Evolutionary conservation across 1,140 invertebrate species (phyloP), one percentile per base, ranked within the genome.

Genomic region (Bombus picipes): DNA sequence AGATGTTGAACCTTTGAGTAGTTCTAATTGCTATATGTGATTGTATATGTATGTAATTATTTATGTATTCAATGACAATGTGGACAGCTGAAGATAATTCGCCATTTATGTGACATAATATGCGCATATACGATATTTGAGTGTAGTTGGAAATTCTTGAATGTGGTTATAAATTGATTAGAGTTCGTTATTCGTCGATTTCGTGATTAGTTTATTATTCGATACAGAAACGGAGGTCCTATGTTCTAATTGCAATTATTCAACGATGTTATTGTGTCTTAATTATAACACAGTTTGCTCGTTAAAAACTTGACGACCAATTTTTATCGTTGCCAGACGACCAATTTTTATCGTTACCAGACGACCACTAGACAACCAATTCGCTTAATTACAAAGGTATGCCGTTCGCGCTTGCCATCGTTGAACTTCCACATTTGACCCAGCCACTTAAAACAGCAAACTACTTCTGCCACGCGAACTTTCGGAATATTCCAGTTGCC

Each of bases 341-440:
- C 34, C 47, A 59, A 76, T 76, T 59, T 76, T 76, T 57, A 76
- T 39, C 34, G 5, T 37, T 59, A 34, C 22, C 74, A 39, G 74
- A 59, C 74, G 25, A 57, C 34, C 74, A 57, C 13, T 59, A 59
- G 47, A 76, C 34, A 59, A 76, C 32, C 74, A 76, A 76, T 76
- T 76, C 32, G 34, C 8, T 76, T 76, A 76, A 76, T 76, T 76
- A 76, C 74, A 76, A 76, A 76, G 53, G 47, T 76, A 76, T 76
- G 74, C 74, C 53, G 74, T 39, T 53, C 47, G 41, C 72, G 41
- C 32, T 74, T 74, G 41, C n/a, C 72, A 6, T 74, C 32, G 74
- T 76, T 76, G 74, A 76, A 59, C 74, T 57, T 57, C 32, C 74
- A 59, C 74, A 53, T 28, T 76, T 76, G 74, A 76, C 53, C 74